phyloP scores from a whole-genome alignment of 2,113 vertebrate genomes.

The Gnathonemus longibarbis region DNA sequence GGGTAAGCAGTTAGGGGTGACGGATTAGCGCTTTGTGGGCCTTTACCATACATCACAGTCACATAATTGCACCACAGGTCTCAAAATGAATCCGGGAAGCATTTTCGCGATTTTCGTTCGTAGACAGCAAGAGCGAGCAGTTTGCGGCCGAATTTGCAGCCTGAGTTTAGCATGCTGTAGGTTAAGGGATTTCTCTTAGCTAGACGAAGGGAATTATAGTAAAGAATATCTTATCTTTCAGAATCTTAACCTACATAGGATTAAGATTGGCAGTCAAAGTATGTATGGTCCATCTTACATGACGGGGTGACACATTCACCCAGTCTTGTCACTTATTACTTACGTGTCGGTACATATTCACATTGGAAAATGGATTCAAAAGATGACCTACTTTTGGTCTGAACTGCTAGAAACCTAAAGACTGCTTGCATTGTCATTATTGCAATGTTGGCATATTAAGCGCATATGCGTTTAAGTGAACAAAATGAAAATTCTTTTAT shows the following conservation, averaged over 20 bases:
- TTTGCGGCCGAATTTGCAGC: background rate
- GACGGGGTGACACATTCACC: background rate
- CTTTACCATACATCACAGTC: background rate
- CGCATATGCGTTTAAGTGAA: background rate
- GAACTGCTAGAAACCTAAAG: slow-evolving; percentile 15
- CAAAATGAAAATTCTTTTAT: background rate
- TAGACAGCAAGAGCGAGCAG: background rate
- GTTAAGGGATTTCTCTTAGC: background rate
- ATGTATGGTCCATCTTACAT: background rate
- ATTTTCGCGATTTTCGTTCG: background rate
- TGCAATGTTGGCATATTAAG: background rate
- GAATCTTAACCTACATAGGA: background rate
- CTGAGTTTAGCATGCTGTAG: background rate
- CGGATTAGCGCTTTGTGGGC: background rate
- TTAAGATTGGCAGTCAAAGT: background rate
- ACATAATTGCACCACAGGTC: background rate
- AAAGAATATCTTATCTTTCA: background rate
- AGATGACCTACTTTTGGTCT: slow-evolving; percentile 29
- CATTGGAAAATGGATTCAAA: slow-evolving; percentile 39
- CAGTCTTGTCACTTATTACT: slow-evolving; percentile 24
- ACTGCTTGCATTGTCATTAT: background rate
- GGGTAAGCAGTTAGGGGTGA: background rate
- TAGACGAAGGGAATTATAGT: background rate
- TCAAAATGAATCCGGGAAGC: background rate
- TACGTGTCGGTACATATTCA: background rate